A percentile compares a stretch with the other conserved stretches of the same genome.
phyloP scores from a whole-genome alignment of 2,113 vertebrate species.

The Triplophysa siluroides region DNA sequence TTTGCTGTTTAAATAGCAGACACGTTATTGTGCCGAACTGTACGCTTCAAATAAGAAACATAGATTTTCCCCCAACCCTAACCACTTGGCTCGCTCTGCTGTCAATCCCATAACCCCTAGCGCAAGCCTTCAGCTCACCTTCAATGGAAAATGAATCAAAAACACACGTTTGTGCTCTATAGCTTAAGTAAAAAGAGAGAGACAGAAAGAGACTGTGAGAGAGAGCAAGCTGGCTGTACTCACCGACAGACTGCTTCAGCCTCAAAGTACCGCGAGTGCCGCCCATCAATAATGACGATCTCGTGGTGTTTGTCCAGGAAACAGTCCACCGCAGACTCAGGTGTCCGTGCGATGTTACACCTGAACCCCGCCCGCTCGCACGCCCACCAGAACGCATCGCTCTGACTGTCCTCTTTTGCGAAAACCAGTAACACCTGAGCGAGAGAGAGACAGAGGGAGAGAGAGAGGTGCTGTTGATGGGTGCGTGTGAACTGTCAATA shows the following conservation, averaged over 20 bases:
- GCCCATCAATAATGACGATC: conserved; percentile 90
- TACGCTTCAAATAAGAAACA: too few species aligned
- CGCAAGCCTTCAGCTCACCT: too few species aligned
- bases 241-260: conserved; percentile 89
- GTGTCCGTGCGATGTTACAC: conserved; percentile 86
- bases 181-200: background rate
- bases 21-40: too few species aligned
- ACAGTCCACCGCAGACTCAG: conserved; percentile 88
- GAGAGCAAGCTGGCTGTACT: conserved; percentile 41
- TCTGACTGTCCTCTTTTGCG: conserved; percentile 93
- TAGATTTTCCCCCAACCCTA: too few species aligned
- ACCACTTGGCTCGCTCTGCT: too few species aligned
- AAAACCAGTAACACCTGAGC: conserved; percentile 91
- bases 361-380: conserved; percentile 91
- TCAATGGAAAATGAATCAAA: too few species aligned
- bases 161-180: too few species aligned
- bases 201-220: background rate
- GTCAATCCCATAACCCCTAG: too few species aligned
- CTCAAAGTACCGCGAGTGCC: conserved; percentile 83
- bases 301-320: conserved; percentile 95
- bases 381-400: conserved; percentile 96
- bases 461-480: conserved; percentile 59
- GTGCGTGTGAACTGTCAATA: conserved; percentile 65
- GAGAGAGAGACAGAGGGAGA: conserved; percentile 29
- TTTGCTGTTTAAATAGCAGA: too few species aligned